Conservation (phyloP, 2,113 vertebrate genomes). For the Oncorhynchus masou region DNA sequence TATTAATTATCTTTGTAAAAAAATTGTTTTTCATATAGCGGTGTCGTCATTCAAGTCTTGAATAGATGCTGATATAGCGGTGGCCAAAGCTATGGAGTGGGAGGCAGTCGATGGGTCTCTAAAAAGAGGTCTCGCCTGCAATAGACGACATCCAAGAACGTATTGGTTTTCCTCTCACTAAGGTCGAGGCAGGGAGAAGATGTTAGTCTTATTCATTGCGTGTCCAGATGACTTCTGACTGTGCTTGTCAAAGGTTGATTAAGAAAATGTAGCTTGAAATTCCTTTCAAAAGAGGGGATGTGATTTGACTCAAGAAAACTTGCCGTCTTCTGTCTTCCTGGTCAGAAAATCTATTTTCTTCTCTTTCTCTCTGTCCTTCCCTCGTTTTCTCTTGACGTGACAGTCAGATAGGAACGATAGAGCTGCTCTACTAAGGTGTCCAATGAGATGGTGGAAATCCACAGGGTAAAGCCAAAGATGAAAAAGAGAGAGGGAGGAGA, state of each 20-base stretch:
- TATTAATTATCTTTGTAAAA: conserved; percentile 37
- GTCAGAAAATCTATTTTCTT: conserved; percentile 23
- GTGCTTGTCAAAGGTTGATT: conserved; percentile 14
- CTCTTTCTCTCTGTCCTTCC: conserved; percentile 38
- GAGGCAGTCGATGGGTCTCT: neutral
- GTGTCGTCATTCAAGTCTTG: conserved; percentile 29
- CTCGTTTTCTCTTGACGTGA: conserved; percentile 36
- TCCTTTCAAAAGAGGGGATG: conserved; percentile 9
- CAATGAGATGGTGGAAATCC: conserved; percentile 18
- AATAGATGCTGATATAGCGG: conserved; percentile 13
- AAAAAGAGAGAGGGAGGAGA: conserved; percentile 9
- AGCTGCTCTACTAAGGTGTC: conserved; percentile 30
- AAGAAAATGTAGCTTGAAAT: conserved; percentile 8
- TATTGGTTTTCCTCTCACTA: conserved; percentile 23
- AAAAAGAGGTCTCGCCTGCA: conserved; percentile 21
- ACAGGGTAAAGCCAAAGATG: neutral
- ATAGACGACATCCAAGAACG: conserved; percentile 21
- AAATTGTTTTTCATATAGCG: conserved; percentile 42
- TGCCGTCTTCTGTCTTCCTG: neutral
- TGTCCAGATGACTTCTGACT: conserved; percentile 17
- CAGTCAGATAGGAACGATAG: conserved; percentile 59
- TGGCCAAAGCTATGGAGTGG: neutral
- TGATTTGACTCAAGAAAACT: neutral
- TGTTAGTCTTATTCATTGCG: conserved; percentile 11
- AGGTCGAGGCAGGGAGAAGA: conserved; percentile 6